Evolutionary conservation across 2,113 vertebrate genomes (phyloP).

Genomic region (Phocoena phocoena): DNA sequence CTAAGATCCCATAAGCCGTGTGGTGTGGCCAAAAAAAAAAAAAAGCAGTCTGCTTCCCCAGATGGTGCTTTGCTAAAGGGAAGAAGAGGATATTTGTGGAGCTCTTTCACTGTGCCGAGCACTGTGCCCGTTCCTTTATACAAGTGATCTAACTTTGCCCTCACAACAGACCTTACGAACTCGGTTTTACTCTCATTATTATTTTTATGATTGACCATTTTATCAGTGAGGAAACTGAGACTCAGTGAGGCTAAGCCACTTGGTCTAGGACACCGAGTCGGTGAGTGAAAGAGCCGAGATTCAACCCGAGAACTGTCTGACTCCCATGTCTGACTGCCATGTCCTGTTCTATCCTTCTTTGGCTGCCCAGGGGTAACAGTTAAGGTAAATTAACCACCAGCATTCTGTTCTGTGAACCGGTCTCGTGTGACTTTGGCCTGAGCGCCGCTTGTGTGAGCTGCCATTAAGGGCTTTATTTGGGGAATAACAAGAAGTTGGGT

Average conservation of each 20-base stretch:
- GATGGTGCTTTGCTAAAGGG: background rate
- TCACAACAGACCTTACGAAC: background rate
- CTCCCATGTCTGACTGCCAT: background rate
- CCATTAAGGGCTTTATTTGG: background rate
- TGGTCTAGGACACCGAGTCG: background rate
- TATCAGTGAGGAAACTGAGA: background rate
- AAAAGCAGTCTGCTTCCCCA: background rate
- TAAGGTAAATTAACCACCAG: background rate
- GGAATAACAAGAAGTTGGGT: background rate
- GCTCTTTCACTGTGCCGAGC: background rate
- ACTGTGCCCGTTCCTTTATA: background rate
- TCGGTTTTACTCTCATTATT: background rate
- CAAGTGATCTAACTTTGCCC: background rate
- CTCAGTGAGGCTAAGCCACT: background rate
- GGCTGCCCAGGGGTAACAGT: background rate
- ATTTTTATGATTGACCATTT: background rate
- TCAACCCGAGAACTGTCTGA: background rate
- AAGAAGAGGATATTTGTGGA: background rate
- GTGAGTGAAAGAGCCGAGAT: background rate
- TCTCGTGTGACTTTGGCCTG: background rate
- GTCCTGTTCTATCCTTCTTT: background rate
- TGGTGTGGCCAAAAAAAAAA: no score
- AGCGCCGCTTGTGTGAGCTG: background rate
- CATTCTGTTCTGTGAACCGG: background rate
- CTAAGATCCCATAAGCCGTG: no score